Conservation (phyloP, 2,113 vertebrate genomes). For the Apus apus region DNA sequence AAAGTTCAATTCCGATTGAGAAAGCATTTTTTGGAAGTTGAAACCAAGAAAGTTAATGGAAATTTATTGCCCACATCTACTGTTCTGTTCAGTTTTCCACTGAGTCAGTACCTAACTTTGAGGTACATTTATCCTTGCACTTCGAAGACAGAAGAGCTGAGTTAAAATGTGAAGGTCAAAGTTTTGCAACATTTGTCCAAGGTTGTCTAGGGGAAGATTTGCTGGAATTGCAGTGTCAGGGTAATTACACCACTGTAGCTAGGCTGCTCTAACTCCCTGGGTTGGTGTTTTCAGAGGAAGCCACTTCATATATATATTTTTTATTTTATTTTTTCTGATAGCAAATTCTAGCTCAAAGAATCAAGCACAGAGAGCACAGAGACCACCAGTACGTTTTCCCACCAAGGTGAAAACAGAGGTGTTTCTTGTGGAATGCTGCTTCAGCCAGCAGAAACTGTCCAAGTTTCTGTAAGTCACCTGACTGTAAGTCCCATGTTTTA, state of each 20-base stretch:
- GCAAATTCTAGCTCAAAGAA: not conserved
- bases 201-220: not conserved
- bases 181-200: not conserved
- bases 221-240: not conserved
- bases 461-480: not conserved
- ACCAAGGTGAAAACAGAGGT: not conserved
- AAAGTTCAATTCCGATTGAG: not conserved
- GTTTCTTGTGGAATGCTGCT: not conserved
- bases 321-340: not conserved
- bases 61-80: not conserved
- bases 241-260: not conserved
- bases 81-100: not conserved
- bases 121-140: not conserved
- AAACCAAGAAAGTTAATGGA: not conserved
- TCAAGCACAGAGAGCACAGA: not conserved
- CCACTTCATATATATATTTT: not conserved
- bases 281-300: not conserved
- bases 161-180: slow-evolving; percentile 4
- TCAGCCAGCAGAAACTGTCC: not conserved
- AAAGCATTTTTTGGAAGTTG: not conserved
- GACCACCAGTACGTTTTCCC: not conserved
- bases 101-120: not conserved
- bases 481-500: not conserved
- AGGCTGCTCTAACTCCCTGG: not conserved
- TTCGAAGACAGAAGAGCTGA: not conserved